These are phyloP conservation scores for Apeira syringaria DNA, from an alignment of 2,888 invertebrate species.

Conservation along the genomic window DNA sequence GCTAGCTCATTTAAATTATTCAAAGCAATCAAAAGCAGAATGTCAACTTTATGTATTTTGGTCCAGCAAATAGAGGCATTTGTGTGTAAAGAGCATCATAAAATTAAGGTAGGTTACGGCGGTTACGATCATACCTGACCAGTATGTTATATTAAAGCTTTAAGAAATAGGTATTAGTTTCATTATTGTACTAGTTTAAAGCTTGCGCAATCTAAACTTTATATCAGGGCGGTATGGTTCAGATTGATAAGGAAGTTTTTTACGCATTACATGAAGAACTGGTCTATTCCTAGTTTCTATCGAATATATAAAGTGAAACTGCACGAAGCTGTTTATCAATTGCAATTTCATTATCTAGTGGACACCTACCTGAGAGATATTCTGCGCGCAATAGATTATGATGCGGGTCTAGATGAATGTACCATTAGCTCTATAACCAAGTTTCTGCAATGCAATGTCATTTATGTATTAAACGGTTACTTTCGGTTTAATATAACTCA, in stretches of 20 bases:
- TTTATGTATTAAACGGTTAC: constrained; percentile 1
- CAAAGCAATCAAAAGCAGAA: constrained; percentile 31
- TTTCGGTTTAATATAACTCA: not conserved
- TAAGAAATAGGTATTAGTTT: constrained; percentile 33
- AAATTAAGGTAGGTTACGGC: constrained; percentile 36
- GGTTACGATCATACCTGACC: constrained; percentile 42
- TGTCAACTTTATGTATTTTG: constrained; percentile 18
- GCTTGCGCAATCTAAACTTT: constrained; percentile 8
- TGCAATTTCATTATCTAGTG: constrained; percentile 71
- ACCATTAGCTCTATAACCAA: not conserved
- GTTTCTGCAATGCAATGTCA: constrained; percentile 3
- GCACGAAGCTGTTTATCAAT: constrained; percentile 64
- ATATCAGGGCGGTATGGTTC: constrained; percentile 8
- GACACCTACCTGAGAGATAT: constrained; percentile 50
- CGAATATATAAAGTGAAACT: constrained; percentile 73
- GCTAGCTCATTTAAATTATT: too few species aligned
- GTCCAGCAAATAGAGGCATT: constrained; percentile 38
- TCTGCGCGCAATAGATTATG: constrained; percentile 23
- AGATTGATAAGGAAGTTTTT: constrained; percentile 16
- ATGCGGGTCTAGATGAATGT: constrained; percentile 29
- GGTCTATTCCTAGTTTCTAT: constrained; percentile 52
- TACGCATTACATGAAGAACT: constrained; percentile 55
- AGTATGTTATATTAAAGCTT: constrained; percentile 68
- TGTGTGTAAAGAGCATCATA: constrained; percentile 37
- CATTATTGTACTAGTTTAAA: constrained; percentile 1